Evolutionary conservation across 2,113 vertebrate species (phyloP), one percentile per base, ranked within the genome.

Genomic region (Nyctibius bracteatus): DNA sequence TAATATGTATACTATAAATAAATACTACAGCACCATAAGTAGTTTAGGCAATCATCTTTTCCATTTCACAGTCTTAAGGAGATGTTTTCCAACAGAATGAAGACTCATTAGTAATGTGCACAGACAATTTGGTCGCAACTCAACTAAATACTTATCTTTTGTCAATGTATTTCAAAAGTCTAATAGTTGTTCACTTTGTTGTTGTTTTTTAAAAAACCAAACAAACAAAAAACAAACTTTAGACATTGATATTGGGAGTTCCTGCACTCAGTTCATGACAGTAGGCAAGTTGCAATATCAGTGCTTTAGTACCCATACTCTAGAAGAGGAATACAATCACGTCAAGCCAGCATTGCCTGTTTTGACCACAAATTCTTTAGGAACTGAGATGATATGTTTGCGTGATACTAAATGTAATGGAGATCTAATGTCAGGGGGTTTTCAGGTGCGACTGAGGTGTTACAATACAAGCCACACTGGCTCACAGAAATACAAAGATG

Each of bases 241-340:
- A 86, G 31, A 78, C 22, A 54, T 0, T 12, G 17, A 71, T 12
- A 37, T 0, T 20, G 7, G 44, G 47, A 90, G 9, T 33, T 61
- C 81, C 31, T 73, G 31, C 24, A 27, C 39, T 62, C 18, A 20
- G 21, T 24, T 74, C 30, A 33, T 0, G 8, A 20, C 5, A 51
- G 28, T 2, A 8, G 25, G 10, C 17, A 63, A 37, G 18, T 43
- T 0, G 0, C 49, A 12, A 4, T 24, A 24, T n/a, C 71, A 49
- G n/a, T 51, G 31, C 33, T 31, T 14, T 24, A 47, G 39, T 3
- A 52, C 3, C 13, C 22, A 17, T 4, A 33, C 28, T 12, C 22
- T 5, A 41, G 9, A 52, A n/a, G 30, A 85, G 11, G 12, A 80
- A 47, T 6, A 43, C 20, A 44, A 31, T 6, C 41, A n/a, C 16